Evolutionary conservation across 2,888 invertebrate genomes (phyloP), one percentile per base, ranked within the genome.

Genomic region (Lithophane ornitopus): DNA sequence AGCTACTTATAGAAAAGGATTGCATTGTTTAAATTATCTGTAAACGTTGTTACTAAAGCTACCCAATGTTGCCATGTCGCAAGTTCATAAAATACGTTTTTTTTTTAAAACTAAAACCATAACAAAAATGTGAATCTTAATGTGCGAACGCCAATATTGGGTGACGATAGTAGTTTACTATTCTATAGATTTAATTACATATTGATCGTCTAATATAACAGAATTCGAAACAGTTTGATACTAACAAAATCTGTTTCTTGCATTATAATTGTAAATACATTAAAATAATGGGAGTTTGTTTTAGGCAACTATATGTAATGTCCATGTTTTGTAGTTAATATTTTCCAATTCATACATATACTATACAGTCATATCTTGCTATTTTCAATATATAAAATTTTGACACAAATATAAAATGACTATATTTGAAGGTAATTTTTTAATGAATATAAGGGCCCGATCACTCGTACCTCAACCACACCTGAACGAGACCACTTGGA

Each of bases 261-360:
- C 56, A 59, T n/a, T 68, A 44, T 54, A 41, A 63, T 72, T 85
- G 87, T 85, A 85, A 78, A 85, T 76, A 85, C 62, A 73, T 61
- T 70, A n/a, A 74, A 75, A 63, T 65, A 73, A 67, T 34, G 54
- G 14, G 12, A 71, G 46, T 74, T 71, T 82, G 26, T 77, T 70
- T 66, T 67, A 76, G 75, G 61, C 81, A 75, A 70, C 56, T 61
- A 41, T 74, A 70, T 74, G 68, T 79, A 82, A 85, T 73, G 19
- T 71, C 46, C 28, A 66, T 78, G 85, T 87, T 82, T 84, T 81
- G 12, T 84, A 84, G 67, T 77, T 78, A 75, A 70, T 85, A 80
- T 80, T 74, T 79, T 74, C 62, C 74, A 76, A 85, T 82, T 72
- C 54, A 44, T 54, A 80, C 58, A 49, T 73, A 71, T 52, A 44